Conservation (phyloP, 2,113 vertebrate genomes). For the Grallaria varia region DNA sequence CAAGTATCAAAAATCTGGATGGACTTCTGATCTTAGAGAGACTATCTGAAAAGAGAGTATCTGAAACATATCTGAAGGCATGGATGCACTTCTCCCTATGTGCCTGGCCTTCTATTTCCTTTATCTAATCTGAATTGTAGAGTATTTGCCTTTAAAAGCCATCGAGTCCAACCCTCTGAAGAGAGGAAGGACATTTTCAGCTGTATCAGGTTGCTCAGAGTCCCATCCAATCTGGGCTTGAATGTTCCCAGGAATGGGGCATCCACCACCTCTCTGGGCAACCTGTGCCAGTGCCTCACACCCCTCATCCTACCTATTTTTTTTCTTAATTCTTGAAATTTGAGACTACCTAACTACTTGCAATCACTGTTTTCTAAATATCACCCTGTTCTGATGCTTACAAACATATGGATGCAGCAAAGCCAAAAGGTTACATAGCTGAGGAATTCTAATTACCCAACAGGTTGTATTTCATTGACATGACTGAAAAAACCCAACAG, state of each 20-base stretch:
- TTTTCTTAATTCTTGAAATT: not conserved
- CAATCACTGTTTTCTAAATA: not conserved
- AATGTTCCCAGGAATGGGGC: not conserved
- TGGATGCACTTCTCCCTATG: not conserved
- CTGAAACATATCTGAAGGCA: not conserved
- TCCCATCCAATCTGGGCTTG: not conserved
- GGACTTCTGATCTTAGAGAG: not conserved
- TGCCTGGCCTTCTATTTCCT: not conserved
- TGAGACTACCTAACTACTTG: not conserved
- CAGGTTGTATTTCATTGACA: not conserved
- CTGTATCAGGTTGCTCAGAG: not conserved
- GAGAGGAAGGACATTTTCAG: not conserved
- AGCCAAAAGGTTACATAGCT: not conserved
- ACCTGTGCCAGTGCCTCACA: not conserved
- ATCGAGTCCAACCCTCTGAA: not conserved
- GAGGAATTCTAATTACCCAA: conserved; percentile 2
- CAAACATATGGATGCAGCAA: not conserved
- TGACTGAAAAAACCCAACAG: not conserved
- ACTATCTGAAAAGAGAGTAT: no score
- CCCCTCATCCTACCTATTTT: accelerated
- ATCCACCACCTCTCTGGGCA: not conserved
- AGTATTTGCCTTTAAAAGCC: not conserved
- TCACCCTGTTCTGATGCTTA: not conserved
- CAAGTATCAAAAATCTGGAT: not conserved
- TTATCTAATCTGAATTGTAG: not conserved